Evolutionary conservation across 2,113 vertebrate genomes (phyloP), one percentile per base, ranked within the genome.

Genomic region (Cygnus atratus): DNA sequence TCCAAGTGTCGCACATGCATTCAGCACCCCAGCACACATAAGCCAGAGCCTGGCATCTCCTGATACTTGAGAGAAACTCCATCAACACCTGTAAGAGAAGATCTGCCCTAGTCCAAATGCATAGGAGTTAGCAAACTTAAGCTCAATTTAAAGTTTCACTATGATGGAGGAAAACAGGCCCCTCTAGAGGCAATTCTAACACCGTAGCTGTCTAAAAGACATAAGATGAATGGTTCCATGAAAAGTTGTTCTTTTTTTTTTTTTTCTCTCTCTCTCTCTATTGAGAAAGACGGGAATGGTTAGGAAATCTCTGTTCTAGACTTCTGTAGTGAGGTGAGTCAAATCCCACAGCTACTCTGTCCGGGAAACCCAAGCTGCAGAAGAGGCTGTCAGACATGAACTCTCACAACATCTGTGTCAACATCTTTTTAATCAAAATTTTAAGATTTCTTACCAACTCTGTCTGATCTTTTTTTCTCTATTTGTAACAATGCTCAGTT

Each of bases 131-230:
- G n/a, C 67, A 50, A 94, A n/a, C 39, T 82, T 77, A 80, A 96
- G 65, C 52, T 88, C 63, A 59, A 17, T 90, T 92, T 71, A 84
- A 46, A 71, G 31, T 88, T 93, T 59, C 68, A 74, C 44, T 61
- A 57, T 80, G 88, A 41, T 71, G 57, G 92, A 92, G 68, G 91
- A 93, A 94, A 96, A 95, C 6, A 84, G 86, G 73, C 76, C 88
- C 92, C 86, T 96, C 95, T 94, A 92, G 83, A 96, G 95, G 91
- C 65, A 96, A 90, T 63, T 67, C 9, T 5, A 92, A 65, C 48
- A 84, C 61, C 0, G 0, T 92, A 90, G 55, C 80, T 91, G 48
- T 77, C 68, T 76, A 29, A 93, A 92, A 89, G 65, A 25, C 3
- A 46, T 52, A 61, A 70, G 79, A 58, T 8, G 6, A 85, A 92